Evolutionary conservation across 2,888 invertebrate species (phyloP), one percentile per base, ranked within the genome.

Genomic region (Philereme transversata): DNA sequence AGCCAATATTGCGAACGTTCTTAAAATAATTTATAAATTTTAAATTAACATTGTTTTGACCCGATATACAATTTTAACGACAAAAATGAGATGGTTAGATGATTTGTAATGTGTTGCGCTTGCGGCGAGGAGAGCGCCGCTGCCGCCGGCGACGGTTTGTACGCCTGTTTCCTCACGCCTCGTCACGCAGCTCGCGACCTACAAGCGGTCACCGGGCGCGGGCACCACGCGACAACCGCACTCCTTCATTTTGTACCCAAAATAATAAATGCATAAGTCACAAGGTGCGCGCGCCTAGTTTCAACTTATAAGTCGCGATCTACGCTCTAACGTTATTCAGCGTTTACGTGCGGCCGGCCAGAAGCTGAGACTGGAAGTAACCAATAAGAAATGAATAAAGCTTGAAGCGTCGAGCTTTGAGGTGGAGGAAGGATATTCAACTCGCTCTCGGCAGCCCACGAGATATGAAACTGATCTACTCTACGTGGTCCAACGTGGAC

Each of bases 341-440:
- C 78, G 75, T 87, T 93, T 94, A 94, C 81, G 93, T 91, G 92
- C 94, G 93, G 89, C 94, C 94, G 90, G 94, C 93, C 93, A 94
- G 94, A 91, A 94, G 94, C 93, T 94, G 94, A 87, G 93, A 93
- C 94, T 94, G 94, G 84, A 94, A 94, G 90, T 89, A 89, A 93
- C 84, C 86, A 89, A 81, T 87, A 72, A 84, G 83, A 76, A 73
- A 78, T 82, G 74, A 84, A 86, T 87, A 87, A 84, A 79, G 56
- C 9, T 44, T 44, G 68, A 78, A 77, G 76, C 79, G 75, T 78
- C 79, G 78, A 72, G 74, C 77, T 74, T 73, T 72, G 68, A 65
- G 67, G 65, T 40, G 63, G 65, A 67, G 75, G 36, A 35, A 67
- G 75, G 48, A 35, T 36, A 41, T 45, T 53, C 8, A 8, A 7